These are phyloP conservation scores for Bactericera cockerelli DNA, from an alignment of 1,140 invertebrate genomes.

Conservation along the genomic window DNA sequence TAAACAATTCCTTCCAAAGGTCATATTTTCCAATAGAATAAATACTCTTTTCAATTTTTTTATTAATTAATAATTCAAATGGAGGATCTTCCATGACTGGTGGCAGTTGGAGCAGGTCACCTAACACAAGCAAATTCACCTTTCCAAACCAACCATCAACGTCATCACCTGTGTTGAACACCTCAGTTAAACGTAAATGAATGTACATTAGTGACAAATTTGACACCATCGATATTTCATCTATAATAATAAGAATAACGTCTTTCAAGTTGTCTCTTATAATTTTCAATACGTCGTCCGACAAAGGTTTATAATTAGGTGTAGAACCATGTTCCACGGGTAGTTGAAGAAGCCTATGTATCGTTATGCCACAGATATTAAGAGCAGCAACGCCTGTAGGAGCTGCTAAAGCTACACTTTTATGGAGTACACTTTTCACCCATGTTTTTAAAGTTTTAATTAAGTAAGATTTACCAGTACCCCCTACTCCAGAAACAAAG, in stretches of 20 bases:
- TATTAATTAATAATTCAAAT: too few species aligned
- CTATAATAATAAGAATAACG: conserved; percentile 25
- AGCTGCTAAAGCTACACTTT: conserved; percentile 22
- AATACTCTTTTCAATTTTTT: too few species aligned
- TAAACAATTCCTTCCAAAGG: neutral
- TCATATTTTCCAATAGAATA: neutral
- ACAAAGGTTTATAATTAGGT: conserved; percentile 19
- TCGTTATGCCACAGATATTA: conserved; percentile 23
- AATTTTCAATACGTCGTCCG: conserved; percentile 21
- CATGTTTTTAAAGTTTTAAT: conserved; percentile 19
- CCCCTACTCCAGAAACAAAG: conserved; percentile 17
- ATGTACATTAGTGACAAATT: conserved; percentile 22
- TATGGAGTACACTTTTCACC: conserved; percentile 17
- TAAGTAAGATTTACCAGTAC: conserved; percentile 23
- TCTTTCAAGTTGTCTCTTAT: conserved; percentile 22
- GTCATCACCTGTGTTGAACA: conserved; percentile 17
- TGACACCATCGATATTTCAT: conserved; percentile 28
- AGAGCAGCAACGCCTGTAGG: conserved; percentile 24
- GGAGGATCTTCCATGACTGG: conserved; percentile 21
- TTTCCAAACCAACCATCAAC: conserved; percentile 19
- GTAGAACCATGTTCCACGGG: conserved; percentile 21
- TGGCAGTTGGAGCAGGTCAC: conserved; percentile 27
- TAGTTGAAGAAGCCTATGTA: conserved; percentile 20
- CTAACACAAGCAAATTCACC: conserved; percentile 19
- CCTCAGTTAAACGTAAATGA: conserved; percentile 16